Evolutionary conservation across 2,888 invertebrate species (phyloP), one percentile per base, ranked within the genome.

Genomic region (Trachelus troglodyta): DNA sequence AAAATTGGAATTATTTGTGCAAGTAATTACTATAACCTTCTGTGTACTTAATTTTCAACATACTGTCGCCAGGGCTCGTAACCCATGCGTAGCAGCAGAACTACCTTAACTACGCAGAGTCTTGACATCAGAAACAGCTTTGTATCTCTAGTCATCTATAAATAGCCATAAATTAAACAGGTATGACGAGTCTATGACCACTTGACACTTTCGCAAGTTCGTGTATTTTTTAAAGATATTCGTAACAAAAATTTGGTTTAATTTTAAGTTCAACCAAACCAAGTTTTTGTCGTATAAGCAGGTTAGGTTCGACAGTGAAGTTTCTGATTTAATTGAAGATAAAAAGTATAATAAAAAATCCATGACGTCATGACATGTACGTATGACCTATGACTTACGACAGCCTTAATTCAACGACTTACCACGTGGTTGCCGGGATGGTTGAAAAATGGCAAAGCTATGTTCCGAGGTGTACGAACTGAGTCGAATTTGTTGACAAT

Each of bases 401-500:
- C 23, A 23, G 23, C 23, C 23, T 56, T 9, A 9, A 56, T 56
- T 56, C 2, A 9, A 56, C 0, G 40, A 75, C 77, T 81, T 81
- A 90, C 91, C 87, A 4, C 84, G 78, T 34, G 93, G 93, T 86
- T 95, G 95, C 11, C 94, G 91, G 4, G 94, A 93, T 30, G 87
- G 84, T 79, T 95, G 95, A 23, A 92, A 89, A 9, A 95, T 90
- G 0, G 92, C 90, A 81, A 95, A 94, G 34, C 93, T 92, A 56
- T 56, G 56, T 56, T 56, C 1, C 56, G 23, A 23, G 9, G 74
- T 91, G 87, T 34, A 92, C 89, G 79, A 92, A 92, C 79, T 94
- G n/a, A 89, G 81, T 75, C 91, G 89, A 80, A 93, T 92, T 2
- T 89, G 86, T 23, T 90, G 88, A 85, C 95, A 95, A 1, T 84